These are phyloP conservation scores for Crotophaga sulcirostris DNA, from an alignment of 2,113 vertebrate genomes.

Conservation along the genomic window DNA sequence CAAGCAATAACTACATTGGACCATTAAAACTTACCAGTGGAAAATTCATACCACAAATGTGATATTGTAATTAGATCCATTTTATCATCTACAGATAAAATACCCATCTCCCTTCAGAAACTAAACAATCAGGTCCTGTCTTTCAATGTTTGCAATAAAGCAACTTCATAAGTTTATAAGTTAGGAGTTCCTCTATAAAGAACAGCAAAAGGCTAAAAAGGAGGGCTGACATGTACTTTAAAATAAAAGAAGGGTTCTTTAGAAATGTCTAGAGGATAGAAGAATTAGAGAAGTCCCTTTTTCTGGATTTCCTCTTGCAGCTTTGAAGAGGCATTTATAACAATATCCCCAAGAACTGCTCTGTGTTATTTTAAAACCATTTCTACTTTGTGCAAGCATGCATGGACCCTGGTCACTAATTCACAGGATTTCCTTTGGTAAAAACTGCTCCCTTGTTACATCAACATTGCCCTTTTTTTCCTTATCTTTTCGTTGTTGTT, in stretches of 20 bases:
- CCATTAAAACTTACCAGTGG: neutral
- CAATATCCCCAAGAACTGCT: neutral
- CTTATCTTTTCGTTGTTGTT: neutral
- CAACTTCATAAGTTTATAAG: neutral
- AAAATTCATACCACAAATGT: neutral
- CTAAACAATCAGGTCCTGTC: neutral
- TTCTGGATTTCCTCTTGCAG: neutral
- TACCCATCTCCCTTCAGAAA: neutral
- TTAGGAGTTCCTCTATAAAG: neutral
- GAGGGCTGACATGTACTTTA: neutral
- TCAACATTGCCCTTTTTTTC: neutral
- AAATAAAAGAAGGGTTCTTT: neutral
- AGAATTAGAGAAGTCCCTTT: neutral
- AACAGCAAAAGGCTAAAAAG: neutral
- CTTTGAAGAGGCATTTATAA: neutral
- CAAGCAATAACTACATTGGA: neutral
- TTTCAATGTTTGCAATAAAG: neutral
- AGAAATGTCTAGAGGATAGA: neutral
- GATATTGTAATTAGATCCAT: conserved; percentile 1
- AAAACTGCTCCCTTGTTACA: neutral
- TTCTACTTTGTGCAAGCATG: neutral
- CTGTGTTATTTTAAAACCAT: neutral
- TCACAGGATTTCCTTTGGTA: neutral
- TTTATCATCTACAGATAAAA: neutral
- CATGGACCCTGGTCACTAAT: neutral